These are phyloP conservation scores for Turritopsis dohrnii DNA, from an alignment of 30 jellyfish, hydroid and myxozoan species.

Conservation along the genomic window DNA sequence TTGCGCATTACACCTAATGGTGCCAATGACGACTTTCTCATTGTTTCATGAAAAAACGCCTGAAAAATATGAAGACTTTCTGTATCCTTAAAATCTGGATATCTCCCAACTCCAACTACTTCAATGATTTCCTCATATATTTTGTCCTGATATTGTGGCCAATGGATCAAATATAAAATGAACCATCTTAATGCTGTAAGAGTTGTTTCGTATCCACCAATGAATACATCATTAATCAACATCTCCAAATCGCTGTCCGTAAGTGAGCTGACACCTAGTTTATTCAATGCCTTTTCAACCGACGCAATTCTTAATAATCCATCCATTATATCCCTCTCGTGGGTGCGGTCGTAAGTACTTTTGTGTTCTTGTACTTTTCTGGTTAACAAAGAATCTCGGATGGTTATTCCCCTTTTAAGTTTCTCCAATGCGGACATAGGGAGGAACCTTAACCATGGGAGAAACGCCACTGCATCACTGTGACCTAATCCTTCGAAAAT, in stretches of 20 bases:
- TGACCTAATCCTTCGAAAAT: slow-evolving; percentile 42
- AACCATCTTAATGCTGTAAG: slow-evolving; percentile 61
- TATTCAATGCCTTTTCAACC: neutral
- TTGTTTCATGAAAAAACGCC: slow-evolving; percentile 57
- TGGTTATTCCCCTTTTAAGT: neutral
- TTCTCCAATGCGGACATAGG: slow-evolving; percentile 19
- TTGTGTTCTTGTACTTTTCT: slow-evolving; percentile 48
- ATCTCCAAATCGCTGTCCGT: slow-evolving; percentile 45
- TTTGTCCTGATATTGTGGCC: slow-evolving; percentile 53
- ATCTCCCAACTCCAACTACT: slow-evolving; percentile 38
- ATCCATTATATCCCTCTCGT: slow-evolving; percentile 71
- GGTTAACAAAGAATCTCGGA: slow-evolving; percentile 21
- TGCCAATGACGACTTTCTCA: slow-evolving; percentile 50
- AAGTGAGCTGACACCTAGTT: neutral
- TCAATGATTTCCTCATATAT: slow-evolving; percentile 45
- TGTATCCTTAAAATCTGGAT: slow-evolving; percentile 50
- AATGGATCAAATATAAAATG: slow-evolving; percentile 33
- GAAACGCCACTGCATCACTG: slow-evolving; percentile 28
- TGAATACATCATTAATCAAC: slow-evolving; percentile 47
- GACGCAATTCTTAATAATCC: slow-evolving; percentile 42
- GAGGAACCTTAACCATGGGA: slow-evolving; percentile 54
- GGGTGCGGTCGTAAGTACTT: slow-evolving; percentile 37
- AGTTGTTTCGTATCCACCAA: slow-evolving; percentile 81
- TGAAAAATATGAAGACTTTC: slow-evolving; percentile 36
- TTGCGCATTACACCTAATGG: slow-evolving; percentile 81